A percentile compares a stretch with the other conserved stretches of the same genome.
phyloP scores from a whole-genome alignment of 2,888 invertebrate genomes.

The Diplolepis rosae region DNA sequence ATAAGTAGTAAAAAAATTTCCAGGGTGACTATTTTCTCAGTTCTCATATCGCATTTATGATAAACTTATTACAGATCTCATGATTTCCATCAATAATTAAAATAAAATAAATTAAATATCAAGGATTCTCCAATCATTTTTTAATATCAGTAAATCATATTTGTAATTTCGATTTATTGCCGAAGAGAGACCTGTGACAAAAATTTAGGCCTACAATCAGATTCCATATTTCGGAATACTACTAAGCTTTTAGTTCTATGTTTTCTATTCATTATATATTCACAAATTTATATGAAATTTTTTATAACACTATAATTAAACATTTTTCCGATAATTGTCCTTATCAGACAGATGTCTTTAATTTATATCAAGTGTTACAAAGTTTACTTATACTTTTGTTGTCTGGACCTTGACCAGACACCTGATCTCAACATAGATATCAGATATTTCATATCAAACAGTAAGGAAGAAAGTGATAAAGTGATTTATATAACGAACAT shows the following conservation, averaged over 20 bases:
- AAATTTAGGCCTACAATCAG: slow-evolving; percentile 25
- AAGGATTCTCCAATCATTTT: background rate
- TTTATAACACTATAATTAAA: too few species aligned
- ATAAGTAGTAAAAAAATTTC: too few species aligned
- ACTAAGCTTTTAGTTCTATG: slow-evolving; percentile 1
- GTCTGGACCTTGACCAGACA: background rate
- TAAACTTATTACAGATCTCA: too few species aligned
- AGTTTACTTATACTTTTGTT: background rate
- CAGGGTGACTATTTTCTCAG: too few species aligned
- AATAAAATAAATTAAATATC: too few species aligned
- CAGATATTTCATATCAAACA: background rate
- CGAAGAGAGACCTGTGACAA: background rate
- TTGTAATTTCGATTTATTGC: background rate
- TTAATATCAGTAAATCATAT: background rate
- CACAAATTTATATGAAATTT: too few species aligned
- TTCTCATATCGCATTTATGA: too few species aligned
- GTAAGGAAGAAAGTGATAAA: slow-evolving; percentile 12
- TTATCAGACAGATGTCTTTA: too few species aligned
- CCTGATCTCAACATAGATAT: slow-evolving; percentile 2
- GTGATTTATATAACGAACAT: background rate
- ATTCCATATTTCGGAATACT: background rate
- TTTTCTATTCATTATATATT: background rate
- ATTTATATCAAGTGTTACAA: background rate
- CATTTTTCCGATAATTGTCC: too few species aligned
- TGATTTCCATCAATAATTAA: too few species aligned